phyloP scores from a whole-genome alignment of 1,140 invertebrate species.

The Agrilus planipennis region DNA sequence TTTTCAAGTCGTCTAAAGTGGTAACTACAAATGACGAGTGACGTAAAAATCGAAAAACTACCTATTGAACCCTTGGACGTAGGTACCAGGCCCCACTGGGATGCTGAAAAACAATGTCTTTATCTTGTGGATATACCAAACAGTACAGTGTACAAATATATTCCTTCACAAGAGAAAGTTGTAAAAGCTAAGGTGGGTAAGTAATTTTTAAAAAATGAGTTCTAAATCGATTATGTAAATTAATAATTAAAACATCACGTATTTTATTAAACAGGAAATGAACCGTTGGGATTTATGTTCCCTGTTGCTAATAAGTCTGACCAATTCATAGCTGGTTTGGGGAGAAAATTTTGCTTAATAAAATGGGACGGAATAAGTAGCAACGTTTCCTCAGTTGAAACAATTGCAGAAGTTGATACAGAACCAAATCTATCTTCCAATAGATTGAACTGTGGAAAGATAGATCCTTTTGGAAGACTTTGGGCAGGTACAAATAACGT shows the following conservation, averaged over 20 bases:
- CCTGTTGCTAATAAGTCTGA: conserved; percentile 3
- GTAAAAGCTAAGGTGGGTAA: conserved; percentile 35
- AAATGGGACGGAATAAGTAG: conserved; percentile 20
- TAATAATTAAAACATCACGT: background rate
- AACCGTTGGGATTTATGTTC: background rate
- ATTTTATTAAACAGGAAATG: background rate
- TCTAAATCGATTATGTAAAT: too few species aligned
- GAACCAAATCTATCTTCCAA: conserved; percentile 36
- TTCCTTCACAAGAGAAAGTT: conserved; percentile 33
- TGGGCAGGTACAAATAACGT: conserved; percentile 70
- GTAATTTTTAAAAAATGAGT: conserved; percentile 6
- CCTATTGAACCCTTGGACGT: too few species aligned
- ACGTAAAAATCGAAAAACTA: too few species aligned
- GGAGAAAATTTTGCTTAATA: conserved; percentile 16
- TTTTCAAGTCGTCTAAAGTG: too few species aligned
- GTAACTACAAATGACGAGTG: too few species aligned
- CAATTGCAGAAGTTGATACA: conserved; percentile 46
- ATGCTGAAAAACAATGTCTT: conserved; percentile 38
- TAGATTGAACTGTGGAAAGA: conserved; percentile 78
- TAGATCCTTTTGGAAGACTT: conserved; percentile 60
- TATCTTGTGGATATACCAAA: conserved; percentile 49
- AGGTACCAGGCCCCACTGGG: conserved; percentile 53
- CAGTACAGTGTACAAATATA: conserved; percentile 41
- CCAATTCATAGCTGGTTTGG: conserved; percentile 18
- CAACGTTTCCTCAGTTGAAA: conserved; percentile 23